Conservation (phyloP, 2,113 vertebrate genomes). For the Raja brachyura region DNA sequence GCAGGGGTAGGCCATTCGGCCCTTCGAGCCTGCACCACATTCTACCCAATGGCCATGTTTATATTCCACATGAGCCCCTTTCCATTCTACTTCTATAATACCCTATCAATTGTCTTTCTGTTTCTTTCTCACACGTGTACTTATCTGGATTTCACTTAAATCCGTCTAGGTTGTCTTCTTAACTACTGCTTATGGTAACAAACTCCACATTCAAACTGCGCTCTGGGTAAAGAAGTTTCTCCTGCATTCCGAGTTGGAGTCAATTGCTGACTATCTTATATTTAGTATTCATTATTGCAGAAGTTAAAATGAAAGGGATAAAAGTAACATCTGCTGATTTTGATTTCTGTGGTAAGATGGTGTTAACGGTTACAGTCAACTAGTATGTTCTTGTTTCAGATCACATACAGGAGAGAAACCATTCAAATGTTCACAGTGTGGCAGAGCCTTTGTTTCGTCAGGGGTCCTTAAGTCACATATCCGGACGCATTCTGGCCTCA, state of each 20-base stretch:
- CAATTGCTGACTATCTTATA: neutral
- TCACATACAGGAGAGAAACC: conserved; percentile 95
- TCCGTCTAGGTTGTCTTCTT: neutral
- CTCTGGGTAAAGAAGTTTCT: neutral
- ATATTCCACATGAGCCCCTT: too few relatives aligned
- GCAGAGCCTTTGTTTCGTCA: conserved; percentile 90
- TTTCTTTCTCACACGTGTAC: neutral
- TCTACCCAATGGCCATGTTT: neutral
- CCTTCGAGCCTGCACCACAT: too few relatives aligned
- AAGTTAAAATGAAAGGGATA: neutral
- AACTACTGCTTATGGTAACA: neutral
- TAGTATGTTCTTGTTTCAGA: conserved; percentile 50
- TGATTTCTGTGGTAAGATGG: neutral
- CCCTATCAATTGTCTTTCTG: neutral
- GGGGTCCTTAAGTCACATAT: conserved; percentile 94
- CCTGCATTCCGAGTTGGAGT: neutral
- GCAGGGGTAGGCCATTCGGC: too few relatives aligned
- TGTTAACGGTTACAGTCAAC: neutral
- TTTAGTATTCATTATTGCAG: neutral
- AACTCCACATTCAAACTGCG: neutral
- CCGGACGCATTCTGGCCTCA: conserved; percentile 87
- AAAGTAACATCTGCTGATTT: neutral
- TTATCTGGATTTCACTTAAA: neutral
- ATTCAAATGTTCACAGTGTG: conserved; percentile 91
- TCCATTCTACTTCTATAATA: neutral